Evolutionary conservation across 2,888 invertebrate genomes (phyloP), one percentile per base, ranked within the genome.

Genomic region (Polylopha cassiicola): DNA sequence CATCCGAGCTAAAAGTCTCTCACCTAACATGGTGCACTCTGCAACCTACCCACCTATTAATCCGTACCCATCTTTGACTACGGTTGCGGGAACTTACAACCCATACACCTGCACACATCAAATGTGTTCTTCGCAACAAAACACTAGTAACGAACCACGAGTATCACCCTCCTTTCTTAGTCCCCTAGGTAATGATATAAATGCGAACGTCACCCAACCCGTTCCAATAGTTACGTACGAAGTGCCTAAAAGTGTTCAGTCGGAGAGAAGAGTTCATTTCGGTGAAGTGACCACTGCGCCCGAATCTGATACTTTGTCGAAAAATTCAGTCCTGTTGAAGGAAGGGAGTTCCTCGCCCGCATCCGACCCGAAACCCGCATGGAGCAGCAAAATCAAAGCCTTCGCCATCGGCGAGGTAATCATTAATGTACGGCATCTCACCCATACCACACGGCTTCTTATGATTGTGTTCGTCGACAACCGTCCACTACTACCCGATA

Each of bases 361-460:
- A 53, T 59, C 73, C 56, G 60, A 63, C 67, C 61, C 68, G 77
- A 78, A 71, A 76, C 79, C 82, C 73, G 78, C 75, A 75, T 77
- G 80, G 84, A 84, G 78, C 82, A 81, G 81, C 81, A 73, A 80
- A 79, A 67, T 77, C 73, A 84, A 82, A 85, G 70, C 84, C 80
- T 82, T 82, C 67, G 84, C 85, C 78, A 74, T 77, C 81, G 86
- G 85, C 86, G 85, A 86, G 86, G 86, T 86, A 86, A 84, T 65
- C 73, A 78, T 71, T 60, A 74, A 67, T 73, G 70, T 79, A 73
- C 75, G 79, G 76, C 76, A 77, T 73, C 68, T 67, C 64, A 71
- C 65, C 69, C 73, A 73, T 78, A 67, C 71, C 58, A 75, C 72
- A 72, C 73, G 61, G 81, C 81, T 82, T 82, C 61, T 82, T 84